Evolutionary conservation across 2,888 invertebrate species (phyloP).

Genomic region (Drosophila rellima): DNA sequence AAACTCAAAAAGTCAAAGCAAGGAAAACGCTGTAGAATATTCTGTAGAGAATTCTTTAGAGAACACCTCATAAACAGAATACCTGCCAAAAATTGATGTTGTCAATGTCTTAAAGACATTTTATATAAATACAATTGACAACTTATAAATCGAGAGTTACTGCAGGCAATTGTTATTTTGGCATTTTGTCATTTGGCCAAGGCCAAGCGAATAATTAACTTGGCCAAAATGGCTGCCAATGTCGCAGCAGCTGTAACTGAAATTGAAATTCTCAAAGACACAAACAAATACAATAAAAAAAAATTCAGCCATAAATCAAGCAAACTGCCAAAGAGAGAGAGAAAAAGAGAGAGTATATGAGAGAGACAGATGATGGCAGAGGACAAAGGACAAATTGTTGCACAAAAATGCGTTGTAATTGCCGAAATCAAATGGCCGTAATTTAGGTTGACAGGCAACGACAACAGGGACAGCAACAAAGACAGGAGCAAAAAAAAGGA

Average conservation of each 20-base stretch:
- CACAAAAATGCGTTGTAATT: slow-evolving; percentile 80
- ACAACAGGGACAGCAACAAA: slow-evolving; percentile 42
- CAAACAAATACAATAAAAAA: slow-evolving; percentile 7
- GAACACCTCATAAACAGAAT: neutral
- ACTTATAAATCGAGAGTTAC: slow-evolving; percentile 25
- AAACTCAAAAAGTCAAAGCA: slow-evolving; percentile 37
- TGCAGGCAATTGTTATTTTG: slow-evolving; percentile 51
- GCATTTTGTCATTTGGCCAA: slow-evolving; percentile 47
- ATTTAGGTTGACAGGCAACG: slow-evolving; percentile 70
- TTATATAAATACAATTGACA: slow-evolving; percentile 15
- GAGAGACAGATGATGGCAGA: slow-evolving; percentile 1
- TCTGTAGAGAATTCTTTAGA: neutral
- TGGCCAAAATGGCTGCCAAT: slow-evolving; percentile 52
- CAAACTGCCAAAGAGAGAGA: slow-evolving; percentile 17
- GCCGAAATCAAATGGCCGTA: slow-evolving; percentile 75
- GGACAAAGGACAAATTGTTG: slow-evolving; percentile 67
- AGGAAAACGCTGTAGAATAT: neutral
- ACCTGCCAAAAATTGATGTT: slow-evolving; percentile 19
- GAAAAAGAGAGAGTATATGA: neutral
- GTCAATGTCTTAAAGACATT: neutral
- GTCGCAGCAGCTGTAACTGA: slow-evolving; percentile 48
- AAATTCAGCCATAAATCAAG: slow-evolving; percentile 46
- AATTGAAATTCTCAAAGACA: slow-evolving; percentile 64
- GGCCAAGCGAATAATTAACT: slow-evolving; percentile 75
- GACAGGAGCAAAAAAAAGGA: slow-evolving; percentile 17